Conservation (phyloP, 2,888 invertebrate species). For the Phytoseiulus persimilis region DNA sequence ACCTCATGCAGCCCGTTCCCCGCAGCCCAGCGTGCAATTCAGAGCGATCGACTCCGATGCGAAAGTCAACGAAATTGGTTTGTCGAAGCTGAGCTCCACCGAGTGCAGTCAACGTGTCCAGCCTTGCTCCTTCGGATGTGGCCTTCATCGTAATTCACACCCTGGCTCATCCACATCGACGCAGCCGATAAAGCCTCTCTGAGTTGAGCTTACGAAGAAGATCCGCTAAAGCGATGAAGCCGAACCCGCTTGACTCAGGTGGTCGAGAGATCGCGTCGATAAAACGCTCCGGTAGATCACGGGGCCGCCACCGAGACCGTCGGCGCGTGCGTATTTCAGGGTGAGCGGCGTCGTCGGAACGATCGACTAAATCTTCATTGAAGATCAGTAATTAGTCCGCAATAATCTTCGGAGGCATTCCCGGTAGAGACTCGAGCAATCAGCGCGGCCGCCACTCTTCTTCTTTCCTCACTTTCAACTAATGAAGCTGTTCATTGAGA, state of each 20-base stretch:
- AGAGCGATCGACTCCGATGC: too few species aligned
- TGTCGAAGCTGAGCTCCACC: too few species aligned
- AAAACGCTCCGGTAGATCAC: neutral
- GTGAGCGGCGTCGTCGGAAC: too few species aligned
- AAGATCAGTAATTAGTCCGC: slow-evolving; percentile 5
- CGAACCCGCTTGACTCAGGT: neutral
- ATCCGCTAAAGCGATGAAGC: neutral
- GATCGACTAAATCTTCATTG: neutral
- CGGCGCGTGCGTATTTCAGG: neutral
- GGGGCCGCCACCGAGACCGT: neutral
- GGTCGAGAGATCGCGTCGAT: neutral
- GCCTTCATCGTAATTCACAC: too few species aligned
- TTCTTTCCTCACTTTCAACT: neutral
- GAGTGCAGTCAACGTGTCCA: too few species aligned
- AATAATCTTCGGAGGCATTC: neutral
- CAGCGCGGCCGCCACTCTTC: neutral
- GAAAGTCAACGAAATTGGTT: too few species aligned
- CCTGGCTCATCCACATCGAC: neutral
- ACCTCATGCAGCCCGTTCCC: too few species aligned
- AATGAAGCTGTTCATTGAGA: neutral
- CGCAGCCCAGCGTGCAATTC: too few species aligned
- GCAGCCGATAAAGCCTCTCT: neutral
- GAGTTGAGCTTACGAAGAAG: neutral
- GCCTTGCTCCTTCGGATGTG: too few species aligned
- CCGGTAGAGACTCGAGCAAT: neutral